Base-by-base conservation (phyloP, 2,113 vertebrate genomes). In the Hypocryptadius cinnamomeus region DNA sequence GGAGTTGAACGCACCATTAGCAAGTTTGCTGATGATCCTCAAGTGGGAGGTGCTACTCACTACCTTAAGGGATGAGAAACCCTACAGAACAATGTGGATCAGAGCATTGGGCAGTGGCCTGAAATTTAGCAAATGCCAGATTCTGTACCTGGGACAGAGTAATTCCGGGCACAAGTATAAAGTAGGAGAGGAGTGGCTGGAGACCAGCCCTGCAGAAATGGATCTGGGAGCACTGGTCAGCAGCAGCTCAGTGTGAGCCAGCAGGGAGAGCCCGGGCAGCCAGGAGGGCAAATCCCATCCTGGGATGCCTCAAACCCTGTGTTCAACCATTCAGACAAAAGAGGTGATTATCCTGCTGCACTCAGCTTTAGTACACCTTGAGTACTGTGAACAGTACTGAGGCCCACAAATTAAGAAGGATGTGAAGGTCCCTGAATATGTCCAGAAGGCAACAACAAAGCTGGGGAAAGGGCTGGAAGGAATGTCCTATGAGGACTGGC, bases 51-150 rank as follows among this genome's bases (percentile, higher is more conserved):
- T 71, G 33, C 20, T 66, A 21, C 30, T 61, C 19, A 50, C 33
- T n/a, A n/a, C 30, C 56, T 54, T 10, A 16, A 40, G 8, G 31
- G 24, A 64, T 0, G 1, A 74, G 66, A 53, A 19, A 54, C 31
- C 27, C 39, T 15, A 7, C 16, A 79, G 48, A 53, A 39, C 9
- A 8, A 65, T 39, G 23, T 8, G 31, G 27, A 54, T 2, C 3
- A 5, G 31, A 60, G 8, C 44, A 79, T 0, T 11, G 1, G 3
- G 12, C 25, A 27, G 11, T 4, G 7, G 3, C 13, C 74, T 5
- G 13, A 48, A 39, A 33, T 68, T 42, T 12, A 66, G 56, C 20
- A 60, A 66, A 28, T 18, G 6, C 12, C 40, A 10, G 17, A 66
- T 44, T 71, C 51, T 48, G 20, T 33, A 54, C 24, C 28, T 31